Conservation (phyloP, 2,888 invertebrate genomes). For the Apomyelois bistriatella region DNA sequence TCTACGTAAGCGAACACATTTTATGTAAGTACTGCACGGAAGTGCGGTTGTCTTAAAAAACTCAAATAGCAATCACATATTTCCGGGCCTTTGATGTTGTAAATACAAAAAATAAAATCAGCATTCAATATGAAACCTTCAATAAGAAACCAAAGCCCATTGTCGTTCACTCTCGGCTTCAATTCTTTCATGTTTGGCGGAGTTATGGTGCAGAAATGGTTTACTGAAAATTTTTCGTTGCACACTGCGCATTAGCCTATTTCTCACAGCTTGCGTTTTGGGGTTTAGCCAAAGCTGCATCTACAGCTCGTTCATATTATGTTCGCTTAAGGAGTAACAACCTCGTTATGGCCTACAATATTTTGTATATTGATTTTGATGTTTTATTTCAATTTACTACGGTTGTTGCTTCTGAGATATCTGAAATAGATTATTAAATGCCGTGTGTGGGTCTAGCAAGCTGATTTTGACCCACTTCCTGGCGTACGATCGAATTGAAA, state of each 20-base stretch:
- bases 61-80: background rate
- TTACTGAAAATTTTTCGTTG: background rate
- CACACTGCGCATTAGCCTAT: background rate
- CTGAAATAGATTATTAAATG: too few relatives aligned
- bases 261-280: background rate
- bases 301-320: background rate
- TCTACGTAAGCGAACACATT: background rate
- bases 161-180: background rate
- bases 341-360: background rate
- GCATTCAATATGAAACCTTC: background rate
- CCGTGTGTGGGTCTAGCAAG: too few relatives aligned
- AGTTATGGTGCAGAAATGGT: background rate
- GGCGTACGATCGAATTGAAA: too few relatives aligned
- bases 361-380: background rate
- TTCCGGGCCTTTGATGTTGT: background rate
- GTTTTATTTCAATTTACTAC: too few relatives aligned
- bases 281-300: constrained; percentile 5
- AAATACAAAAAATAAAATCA: background rate
- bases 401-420: too few relatives aligned
- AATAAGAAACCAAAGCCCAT: background rate
- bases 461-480: too few relatives aligned
- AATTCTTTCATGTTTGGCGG: background rate
- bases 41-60: too few relatives aligned
- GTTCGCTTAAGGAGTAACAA: background rate
- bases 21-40: background rate